Evolutionary conservation across 2,113 vertebrate species (phyloP).

Genomic region (Agapornis roseicollis): DNA sequence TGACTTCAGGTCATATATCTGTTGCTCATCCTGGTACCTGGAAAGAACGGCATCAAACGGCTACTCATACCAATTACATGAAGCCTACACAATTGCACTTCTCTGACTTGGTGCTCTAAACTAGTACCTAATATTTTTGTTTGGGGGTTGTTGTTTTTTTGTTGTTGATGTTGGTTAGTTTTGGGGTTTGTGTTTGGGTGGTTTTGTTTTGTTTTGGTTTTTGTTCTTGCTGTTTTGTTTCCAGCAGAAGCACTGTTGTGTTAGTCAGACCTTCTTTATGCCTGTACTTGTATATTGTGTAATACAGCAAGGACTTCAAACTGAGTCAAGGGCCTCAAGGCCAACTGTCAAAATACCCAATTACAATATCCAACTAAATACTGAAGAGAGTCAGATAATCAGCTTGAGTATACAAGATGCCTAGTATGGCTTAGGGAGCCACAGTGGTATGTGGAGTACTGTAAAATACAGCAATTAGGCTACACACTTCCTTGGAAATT

Average conservation of each 20-base stretch:
- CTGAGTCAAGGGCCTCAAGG: background rate
- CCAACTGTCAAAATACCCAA: background rate
- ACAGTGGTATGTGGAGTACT: background rate
- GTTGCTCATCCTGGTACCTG: background rate
- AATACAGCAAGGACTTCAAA: background rate
- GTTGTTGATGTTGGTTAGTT: background rate
- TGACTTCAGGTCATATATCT: background rate
- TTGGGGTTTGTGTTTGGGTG: too few species aligned
- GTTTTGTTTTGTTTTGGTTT: too few species aligned
- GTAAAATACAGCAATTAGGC: background rate
- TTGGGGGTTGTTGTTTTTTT: background rate
- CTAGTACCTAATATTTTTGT: background rate
- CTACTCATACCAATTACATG: background rate
- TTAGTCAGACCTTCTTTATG: background rate
- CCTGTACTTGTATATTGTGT: background rate
- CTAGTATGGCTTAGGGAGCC: background rate
- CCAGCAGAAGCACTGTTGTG: background rate
- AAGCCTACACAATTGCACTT: background rate
- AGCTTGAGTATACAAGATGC: background rate
- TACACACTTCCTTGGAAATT: background rate
- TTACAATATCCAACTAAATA: background rate
- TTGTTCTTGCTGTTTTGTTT: too few species aligned
- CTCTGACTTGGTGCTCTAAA: background rate
- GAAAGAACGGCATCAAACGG: background rate
- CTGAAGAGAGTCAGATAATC: background rate